Conservation (phyloP, 2,797 vertebrate species). For the Acipenser ruthenus region DNA sequence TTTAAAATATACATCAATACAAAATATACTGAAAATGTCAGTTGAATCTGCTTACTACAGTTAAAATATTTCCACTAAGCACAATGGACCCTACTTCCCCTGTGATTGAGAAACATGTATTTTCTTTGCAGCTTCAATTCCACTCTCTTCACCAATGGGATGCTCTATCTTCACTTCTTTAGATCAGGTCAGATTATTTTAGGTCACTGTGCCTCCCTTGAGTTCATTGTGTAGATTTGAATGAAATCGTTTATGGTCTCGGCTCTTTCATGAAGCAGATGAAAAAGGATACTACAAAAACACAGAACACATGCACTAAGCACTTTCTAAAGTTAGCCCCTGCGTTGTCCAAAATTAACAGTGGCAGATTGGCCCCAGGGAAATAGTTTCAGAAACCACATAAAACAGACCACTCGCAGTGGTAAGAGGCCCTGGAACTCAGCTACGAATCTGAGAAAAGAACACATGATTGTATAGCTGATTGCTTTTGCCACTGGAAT, state of each 20-base stretch:
- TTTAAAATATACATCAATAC: too few species aligned
- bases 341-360: constrained; percentile 52
- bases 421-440: constrained; percentile 27
- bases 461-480: constrained; percentile 50
- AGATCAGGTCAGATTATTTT: constrained; percentile 26
- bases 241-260: constrained; percentile 33
- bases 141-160: constrained; percentile 26
- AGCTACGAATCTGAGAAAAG: constrained; percentile 28
- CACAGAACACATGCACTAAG: constrained; percentile 34
- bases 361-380: constrained; percentile 56
- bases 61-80: too few species aligned
- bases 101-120: constrained; percentile 24
- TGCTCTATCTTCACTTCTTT: constrained; percentile 7
- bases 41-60: too few species aligned
- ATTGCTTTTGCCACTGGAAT: constrained; percentile 59
- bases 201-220: constrained; percentile 26
- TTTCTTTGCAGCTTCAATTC: constrained; percentile 38
- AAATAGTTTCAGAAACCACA: constrained; percentile 49
- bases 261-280: constrained; percentile 19
- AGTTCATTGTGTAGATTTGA: constrained; percentile 30
- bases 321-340: constrained; percentile 42
- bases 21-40: too few species aligned
- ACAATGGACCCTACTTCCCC: too few species aligned
- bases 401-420: constrained; percentile 49
- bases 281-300: constrained; percentile 31